phyloP scores from a whole-genome alignment of 2,797 vertebrate species.

The Merluccius polli region DNA sequence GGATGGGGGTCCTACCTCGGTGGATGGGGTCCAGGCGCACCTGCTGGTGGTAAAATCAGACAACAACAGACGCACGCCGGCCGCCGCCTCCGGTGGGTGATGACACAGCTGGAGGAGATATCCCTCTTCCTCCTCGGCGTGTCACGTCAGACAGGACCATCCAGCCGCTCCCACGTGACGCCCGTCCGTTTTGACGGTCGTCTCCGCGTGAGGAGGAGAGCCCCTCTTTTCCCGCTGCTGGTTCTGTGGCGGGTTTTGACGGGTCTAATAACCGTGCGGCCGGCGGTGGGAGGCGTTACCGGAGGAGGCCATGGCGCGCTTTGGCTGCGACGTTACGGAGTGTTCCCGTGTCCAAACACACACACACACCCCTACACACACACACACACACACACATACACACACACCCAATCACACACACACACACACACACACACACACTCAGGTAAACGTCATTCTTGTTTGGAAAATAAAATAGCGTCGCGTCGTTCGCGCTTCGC shows the following conservation, averaged over 20 bases:
- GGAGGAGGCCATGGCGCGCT: constrained; percentile 65
- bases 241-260: constrained; percentile 57
- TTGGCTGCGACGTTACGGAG: not conserved
- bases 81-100: constrained; percentile 65
- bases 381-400: too few species aligned
- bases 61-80: constrained; percentile 79
- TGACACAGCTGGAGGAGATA: constrained; percentile 64
- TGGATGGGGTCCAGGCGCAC: constrained; percentile 49
- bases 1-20: constrained; percentile 63
- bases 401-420: too few species aligned
- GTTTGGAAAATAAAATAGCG: not conserved
- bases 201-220: constrained; percentile 46
- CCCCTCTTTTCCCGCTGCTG: too few species aligned
- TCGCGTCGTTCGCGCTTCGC: not conserved
- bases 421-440: too few species aligned
- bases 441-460: not conserved
- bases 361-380: too few species aligned
- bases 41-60: constrained; percentile 68
- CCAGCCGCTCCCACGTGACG: not conserved
- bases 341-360: not conserved
- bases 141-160: not conserved
- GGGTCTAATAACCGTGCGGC: not conserved
- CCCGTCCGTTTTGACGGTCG: not conserved
- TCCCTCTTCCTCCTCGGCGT: constrained; percentile 60
- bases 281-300: constrained; percentile 50